Evolutionary conservation across 2,888 invertebrate species (phyloP), one percentile per base, ranked within the genome.

Genomic region (Gymnosoma rotundatum): DNA sequence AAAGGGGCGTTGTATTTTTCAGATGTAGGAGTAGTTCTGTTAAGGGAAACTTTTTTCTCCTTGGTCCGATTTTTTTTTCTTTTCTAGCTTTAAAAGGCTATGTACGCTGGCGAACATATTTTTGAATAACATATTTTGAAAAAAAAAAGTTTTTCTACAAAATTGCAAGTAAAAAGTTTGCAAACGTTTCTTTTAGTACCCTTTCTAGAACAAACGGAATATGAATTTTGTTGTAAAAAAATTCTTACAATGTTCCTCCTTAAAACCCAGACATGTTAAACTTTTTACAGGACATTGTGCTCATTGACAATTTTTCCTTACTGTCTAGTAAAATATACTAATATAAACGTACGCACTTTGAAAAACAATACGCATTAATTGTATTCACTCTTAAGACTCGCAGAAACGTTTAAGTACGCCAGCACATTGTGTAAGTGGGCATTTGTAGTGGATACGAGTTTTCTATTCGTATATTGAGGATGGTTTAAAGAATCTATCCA

Each of bases 331-430:
- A 12, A 42, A 42, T 12, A 42, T 3, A 42, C 10, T 12, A 12
- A 10, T 38, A 78, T 70, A 54, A 66, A 86, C 78, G 76, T 72
- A 86, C 78, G 76, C 80, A 83, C 78, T 80, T 73, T 75, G 56
- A 64, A 74, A 86, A 78, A 79, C 84, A 84, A 81, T 81, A 81
- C 78, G 48, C 81, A 70, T 66, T 84, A 81, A 81, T 81, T 84
- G 84, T 81, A 81, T 78, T 78, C 74, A 64, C 64, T 75, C 64
- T 69, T 50, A 21, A 21, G 32, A 25, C 54, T 74, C 21, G 14
- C 14, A 25, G 63, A 54, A 69, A 66, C 42, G 18, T n/a, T 56
- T 74, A 42, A 50, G 52, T 60, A 42, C 45, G 32, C 32, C 5
- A 50, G 52, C 60, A 86, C 70, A 45, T 14, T 25, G 60, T 70